Evolutionary conservation across 2,797 vertebrate genomes (phyloP).

Genomic region (Caiman crocodilus): DNA sequence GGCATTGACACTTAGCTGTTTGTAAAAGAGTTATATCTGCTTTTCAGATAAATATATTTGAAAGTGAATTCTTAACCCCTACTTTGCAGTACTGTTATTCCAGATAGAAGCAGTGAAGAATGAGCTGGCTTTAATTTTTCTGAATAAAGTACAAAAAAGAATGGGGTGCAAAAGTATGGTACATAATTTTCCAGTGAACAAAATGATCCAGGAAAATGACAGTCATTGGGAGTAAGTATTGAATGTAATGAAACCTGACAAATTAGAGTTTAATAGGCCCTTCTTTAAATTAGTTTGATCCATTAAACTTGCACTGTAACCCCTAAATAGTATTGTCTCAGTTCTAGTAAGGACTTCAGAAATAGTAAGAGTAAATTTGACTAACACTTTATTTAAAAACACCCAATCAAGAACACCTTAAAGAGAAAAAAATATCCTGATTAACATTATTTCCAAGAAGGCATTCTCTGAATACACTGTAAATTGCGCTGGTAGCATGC

Average conservation of each 20-base stretch:
- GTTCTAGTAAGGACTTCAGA: conserved; percentile 41
- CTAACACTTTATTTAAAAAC: conserved; percentile 61
- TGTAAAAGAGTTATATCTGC: conserved; percentile 48
- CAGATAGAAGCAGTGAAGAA: background rate
- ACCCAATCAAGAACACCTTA: conserved; percentile 39
- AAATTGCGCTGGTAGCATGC: conserved; percentile 66
- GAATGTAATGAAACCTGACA: conserved; percentile 78
- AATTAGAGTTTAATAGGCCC: conserved; percentile 71
- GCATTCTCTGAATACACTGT: conserved; percentile 38
- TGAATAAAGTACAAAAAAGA: conserved; percentile 26
- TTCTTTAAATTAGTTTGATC: conserved; percentile 64
- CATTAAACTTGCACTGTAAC: conserved; percentile 65
- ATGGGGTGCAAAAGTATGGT: conserved; percentile 45
- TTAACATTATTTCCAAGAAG: conserved; percentile 73
- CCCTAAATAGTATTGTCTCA: conserved; percentile 61
- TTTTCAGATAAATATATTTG: conserved; percentile 53
- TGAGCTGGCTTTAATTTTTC: background rate
- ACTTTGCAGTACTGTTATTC: background rate
- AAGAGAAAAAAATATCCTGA: conserved; percentile 63
- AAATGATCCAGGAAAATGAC: conserved; percentile 66
- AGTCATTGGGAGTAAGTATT: conserved; percentile 44
- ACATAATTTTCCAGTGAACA: conserved; percentile 61
- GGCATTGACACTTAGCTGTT: conserved; percentile 35
- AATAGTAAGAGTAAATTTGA: conserved; percentile 49
- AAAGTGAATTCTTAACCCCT: conserved; percentile 28